A percentile compares a stretch with the other conserved stretches of the same genome.
Evolutionary conservation across 2,888 invertebrate species (phyloP).

Genomic region (Leucophenga montana): DNA sequence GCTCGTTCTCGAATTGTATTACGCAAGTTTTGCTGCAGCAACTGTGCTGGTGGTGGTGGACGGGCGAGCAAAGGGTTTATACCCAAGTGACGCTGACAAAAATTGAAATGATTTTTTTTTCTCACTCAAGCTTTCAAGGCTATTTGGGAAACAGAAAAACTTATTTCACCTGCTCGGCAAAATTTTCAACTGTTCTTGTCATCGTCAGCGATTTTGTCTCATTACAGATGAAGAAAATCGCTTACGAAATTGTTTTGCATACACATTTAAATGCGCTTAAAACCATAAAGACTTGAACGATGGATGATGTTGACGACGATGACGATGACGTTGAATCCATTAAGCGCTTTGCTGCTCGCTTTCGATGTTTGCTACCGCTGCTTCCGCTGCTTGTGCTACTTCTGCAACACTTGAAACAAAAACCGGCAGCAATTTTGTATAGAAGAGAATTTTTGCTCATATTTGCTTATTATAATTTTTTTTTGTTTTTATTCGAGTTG

Average conservation of each 20-base stretch:
- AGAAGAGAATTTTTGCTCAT: background rate
- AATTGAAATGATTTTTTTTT: constrained; percentile 6
- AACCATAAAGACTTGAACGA: background rate
- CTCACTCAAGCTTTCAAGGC: background rate
- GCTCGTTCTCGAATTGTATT: background rate
- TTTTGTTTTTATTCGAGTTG: background rate
- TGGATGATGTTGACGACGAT: too few species aligned
- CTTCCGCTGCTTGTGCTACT: constrained; percentile 12
- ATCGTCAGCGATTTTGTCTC: background rate
- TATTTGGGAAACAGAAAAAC: background rate
- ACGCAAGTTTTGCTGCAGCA: background rate
- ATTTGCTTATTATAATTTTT: background rate
- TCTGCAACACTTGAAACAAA: constrained; percentile 10
- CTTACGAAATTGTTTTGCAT: constrained; percentile 13
- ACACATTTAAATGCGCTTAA: background rate
- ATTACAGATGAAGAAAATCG: constrained; percentile 17
- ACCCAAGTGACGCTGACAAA: constrained; percentile 12
- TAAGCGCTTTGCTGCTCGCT: background rate
- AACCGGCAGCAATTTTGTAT: constrained; percentile 15
- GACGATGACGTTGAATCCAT: too few species aligned
- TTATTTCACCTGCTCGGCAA: background rate
- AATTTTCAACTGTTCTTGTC: background rate
- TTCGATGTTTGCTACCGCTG: background rate
- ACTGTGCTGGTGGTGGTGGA: too few species aligned
- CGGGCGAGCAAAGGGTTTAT: constrained; percentile 10